Percentiles rank a stretch among this genome's conserved stretches.
phyloP scores from a whole-genome alignment of 2,888 invertebrate genomes.

The Busseola fusca region DNA sequence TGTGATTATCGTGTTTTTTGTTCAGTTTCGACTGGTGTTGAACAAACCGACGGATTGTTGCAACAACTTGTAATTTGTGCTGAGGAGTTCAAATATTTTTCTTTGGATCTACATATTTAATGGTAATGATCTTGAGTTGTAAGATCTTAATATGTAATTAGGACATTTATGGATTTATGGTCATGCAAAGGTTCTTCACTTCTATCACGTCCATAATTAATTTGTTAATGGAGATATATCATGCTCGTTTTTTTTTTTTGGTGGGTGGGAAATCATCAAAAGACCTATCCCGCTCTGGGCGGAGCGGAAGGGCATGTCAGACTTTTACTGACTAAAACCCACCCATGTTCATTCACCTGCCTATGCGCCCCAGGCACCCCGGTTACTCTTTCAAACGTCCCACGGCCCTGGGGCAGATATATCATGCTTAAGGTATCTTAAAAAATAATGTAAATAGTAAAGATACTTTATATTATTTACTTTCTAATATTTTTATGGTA shows the following conservation, averaged over 20 bases:
- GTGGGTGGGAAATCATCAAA: too few species aligned
- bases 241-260: too few species aligned
- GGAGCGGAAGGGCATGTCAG: too few species aligned
- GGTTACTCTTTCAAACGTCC: too few species aligned
- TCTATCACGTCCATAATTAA: conserved; percentile 4
- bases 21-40: conserved; percentile 72
- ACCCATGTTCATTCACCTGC: too few species aligned
- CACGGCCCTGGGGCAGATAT: too few species aligned
- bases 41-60: conserved; percentile 60
- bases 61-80: conserved; percentile 55
- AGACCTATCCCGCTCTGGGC: too few species aligned
- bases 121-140: conserved; percentile 38
- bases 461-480: background rate
- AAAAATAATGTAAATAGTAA: too few species aligned
- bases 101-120: conserved; percentile 34
- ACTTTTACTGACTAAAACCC: too few species aligned
- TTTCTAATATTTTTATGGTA: background rate
- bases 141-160: conserved; percentile 41
- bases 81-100: conserved; percentile 58
- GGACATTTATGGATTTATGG: conserved; percentile 27
- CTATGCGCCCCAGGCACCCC: too few species aligned
- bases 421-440: too few species aligned
- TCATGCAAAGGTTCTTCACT: conserved; percentile 1
- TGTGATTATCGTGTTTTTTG: conserved; percentile 81
- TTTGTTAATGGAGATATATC: background rate